Conservation (phyloP, 92 coral and sea anemone genomes). For the Porites divaricata region DNA sequence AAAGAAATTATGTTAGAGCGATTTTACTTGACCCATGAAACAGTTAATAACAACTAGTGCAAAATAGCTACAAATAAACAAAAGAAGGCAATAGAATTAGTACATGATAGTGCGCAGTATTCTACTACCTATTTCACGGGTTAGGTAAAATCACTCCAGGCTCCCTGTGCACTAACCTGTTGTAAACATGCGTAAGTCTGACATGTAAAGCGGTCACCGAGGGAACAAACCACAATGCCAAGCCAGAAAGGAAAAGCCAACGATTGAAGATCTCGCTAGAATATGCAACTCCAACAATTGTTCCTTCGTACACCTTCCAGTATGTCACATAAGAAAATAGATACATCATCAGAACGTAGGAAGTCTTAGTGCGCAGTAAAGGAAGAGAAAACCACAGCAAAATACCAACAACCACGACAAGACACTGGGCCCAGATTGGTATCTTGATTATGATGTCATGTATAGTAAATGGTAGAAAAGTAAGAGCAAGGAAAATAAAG, state of each 20-base stretch:
- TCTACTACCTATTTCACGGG: too few relatives aligned
- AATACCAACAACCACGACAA: not conserved
- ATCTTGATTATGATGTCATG: conserved; percentile 37
- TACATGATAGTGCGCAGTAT: too few relatives aligned
- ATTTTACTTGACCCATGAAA: too few relatives aligned
- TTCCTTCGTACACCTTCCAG: conserved; percentile 40
- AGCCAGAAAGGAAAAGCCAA: not conserved
- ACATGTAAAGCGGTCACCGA: not conserved
- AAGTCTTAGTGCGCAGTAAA: conserved; percentile 20
- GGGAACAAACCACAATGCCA: conserved; percentile 8
- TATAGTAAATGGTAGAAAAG: conserved; percentile 52
- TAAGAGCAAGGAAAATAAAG: conserved; percentile 22
- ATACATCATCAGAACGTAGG: conserved; percentile 29
- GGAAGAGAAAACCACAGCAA: conserved; percentile 48
- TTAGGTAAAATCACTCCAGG: too few relatives aligned
- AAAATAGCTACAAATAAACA: too few relatives aligned
- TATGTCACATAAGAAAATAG: conserved; percentile 36
- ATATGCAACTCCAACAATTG: not conserved
- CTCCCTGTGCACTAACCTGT: conserved; percentile 21
- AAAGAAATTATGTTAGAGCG: too few relatives aligned
- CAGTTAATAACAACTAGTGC: too few relatives aligned
- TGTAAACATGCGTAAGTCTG: conserved; percentile 29
- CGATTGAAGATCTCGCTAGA: not conserved
- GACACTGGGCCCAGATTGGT: conserved; percentile 17
- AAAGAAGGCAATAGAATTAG: too few relatives aligned